Percentiles rank a stretch among this genome's conserved stretches.
phyloP scores from a whole-genome alignment of 2,888 invertebrate species.

The Scrobipalpa costella region DNA sequence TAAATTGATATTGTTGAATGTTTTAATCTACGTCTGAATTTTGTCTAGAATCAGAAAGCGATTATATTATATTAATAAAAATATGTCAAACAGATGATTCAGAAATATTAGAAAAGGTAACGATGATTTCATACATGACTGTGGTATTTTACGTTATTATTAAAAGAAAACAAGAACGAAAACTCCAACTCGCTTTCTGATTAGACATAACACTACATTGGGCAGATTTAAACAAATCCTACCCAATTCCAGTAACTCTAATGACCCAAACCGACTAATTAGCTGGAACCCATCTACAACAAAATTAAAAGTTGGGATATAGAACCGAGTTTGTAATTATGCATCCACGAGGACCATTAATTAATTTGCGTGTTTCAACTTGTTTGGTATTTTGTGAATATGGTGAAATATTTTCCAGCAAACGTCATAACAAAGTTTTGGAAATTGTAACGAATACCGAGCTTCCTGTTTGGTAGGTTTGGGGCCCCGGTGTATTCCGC shows the following conservation, averaged over 20 bases:
- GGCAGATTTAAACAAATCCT: conserved; percentile 5
- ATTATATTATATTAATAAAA: too few species aligned
- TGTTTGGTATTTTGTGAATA: conserved; percentile 28
- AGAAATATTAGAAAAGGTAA: too few species aligned
- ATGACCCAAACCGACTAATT: conserved; percentile 24
- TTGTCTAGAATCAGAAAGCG: too few species aligned
- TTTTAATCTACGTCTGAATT: too few species aligned
- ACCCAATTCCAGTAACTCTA: conserved; percentile 13
- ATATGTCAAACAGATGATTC: too few species aligned
- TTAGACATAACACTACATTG: neutral
- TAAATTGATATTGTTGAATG: neutral
- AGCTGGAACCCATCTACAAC: conserved; percentile 26
- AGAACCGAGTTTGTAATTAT: conserved; percentile 41
- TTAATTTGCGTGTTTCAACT: conserved; percentile 50
- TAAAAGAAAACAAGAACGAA: neutral
- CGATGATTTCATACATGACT: too few species aligned
- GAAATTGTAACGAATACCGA: neutral
- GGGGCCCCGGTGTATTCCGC: too few species aligned
- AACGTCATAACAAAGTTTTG: conserved; percentile 2
- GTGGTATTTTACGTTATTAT: too few species aligned
- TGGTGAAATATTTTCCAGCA: conserved; percentile 4
- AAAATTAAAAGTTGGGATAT: conserved; percentile 30
- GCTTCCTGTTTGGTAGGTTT: neutral
- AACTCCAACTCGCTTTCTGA: neutral
- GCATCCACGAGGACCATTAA: conserved; percentile 51